Base-by-base conservation (phyloP, 2,113 vertebrate genomes). In the Indicator maculatus region DNA sequence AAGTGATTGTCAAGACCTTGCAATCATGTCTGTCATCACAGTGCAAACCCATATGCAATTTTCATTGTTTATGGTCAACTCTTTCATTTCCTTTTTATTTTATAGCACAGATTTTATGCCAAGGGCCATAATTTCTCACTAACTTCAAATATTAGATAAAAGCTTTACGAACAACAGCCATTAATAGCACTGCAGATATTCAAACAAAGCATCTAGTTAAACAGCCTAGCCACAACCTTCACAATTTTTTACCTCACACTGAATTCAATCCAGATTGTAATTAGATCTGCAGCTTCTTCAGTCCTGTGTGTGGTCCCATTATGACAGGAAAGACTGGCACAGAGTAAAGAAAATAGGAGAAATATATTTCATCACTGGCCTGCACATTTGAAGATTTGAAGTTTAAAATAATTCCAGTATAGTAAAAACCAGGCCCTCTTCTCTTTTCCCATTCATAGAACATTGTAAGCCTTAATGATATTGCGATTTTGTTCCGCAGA, bases 221-320 rank as follows among this genome's bases (percentile, higher is more conserved):
- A 39, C 19, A 63, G 17, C 50, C 73, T 27, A 75, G 38, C 61
- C 12, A 4, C 41, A 91, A 16, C 18, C 79, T 86, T 23, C 41
- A n/a, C 1, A 1, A 41, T 38, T 89, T 82, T 91, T 79, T 27
- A 70, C 45, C 85, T 92, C 52, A 65, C 30, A 21, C 74, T 74
- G 78, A 96, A 95, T 85, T 89, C 61, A 88, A n/a, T 91, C 82
- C 85, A 89, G 79, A 88, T 50, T 83, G 72, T 89, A 85, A 59
- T 64, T 77, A 80, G 33, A 71, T 80, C 52, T 76, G 59, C 70
- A 79, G 63, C n/a, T 41, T 65, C 78, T 89, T 91, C 71, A 74
- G 2, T 83, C 47, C 52, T 39, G 4, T 74, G 84, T 80, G 83
- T 96, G 89, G 89, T 91, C 93, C 78, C 33, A 17, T n/a, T 83